These are phyloP conservation scores for Aplochiton taeniatus DNA, from an alignment of 2,797 vertebrate genomes.

Conservation along the genomic window DNA sequence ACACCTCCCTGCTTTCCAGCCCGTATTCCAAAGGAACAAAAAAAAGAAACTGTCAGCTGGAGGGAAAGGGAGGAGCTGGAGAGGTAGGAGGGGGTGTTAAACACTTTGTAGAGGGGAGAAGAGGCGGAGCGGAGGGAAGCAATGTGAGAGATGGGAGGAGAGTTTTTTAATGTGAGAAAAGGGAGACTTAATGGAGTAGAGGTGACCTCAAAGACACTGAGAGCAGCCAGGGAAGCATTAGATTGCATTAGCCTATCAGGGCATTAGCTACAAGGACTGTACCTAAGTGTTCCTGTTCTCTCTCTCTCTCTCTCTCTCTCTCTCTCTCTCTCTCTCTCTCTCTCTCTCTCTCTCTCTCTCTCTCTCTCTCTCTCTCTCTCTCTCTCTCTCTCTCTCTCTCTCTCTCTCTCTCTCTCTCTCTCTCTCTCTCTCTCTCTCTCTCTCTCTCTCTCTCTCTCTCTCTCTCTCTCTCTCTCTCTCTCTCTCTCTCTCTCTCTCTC, in stretches of 20 bases:
- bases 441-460: not conserved
- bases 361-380: slow-evolving; percentile 6
- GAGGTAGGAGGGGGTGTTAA: not conserved
- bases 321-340: not conserved
- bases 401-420: not conserved
- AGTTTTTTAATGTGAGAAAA: too few species aligned
- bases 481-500: not conserved
- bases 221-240: slow-evolving; percentile 7
- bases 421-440: not conserved
- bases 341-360: slow-evolving; percentile 2
- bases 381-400: not conserved
- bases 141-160: not conserved
- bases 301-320: not conserved
- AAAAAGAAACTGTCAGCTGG: slow-evolving; percentile 14
- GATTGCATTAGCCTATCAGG: slow-evolving; percentile 1
- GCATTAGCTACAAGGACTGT: not conserved
- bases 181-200: not conserved
- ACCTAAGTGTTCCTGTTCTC: not conserved
- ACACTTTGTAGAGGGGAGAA: slow-evolving; percentile 22
- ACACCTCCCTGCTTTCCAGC: slow-evolving; percentile 37
- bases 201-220: not conserved
- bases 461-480: not conserved
- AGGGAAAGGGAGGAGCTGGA: not conserved
- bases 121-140: not conserved
- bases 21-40: too few species aligned